Percentiles rank a stretch among this genome's conserved stretches.
Evolutionary conservation across 2,113 vertebrate genomes (phyloP).

Genomic region (Theropithecus gelada): DNA sequence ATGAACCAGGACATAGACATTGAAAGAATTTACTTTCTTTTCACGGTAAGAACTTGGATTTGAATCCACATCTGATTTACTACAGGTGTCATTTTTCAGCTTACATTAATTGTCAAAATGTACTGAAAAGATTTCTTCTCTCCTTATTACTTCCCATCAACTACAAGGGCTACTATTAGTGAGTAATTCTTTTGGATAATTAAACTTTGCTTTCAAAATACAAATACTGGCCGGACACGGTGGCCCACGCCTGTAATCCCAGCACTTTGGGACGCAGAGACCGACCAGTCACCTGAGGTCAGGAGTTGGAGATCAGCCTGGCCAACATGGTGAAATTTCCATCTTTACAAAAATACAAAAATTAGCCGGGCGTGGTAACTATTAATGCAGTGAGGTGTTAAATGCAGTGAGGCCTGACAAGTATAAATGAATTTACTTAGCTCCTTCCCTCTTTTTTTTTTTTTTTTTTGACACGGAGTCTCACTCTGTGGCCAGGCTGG

Average conservation of each 20-base stretch:
- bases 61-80: background rate
- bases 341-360: no score
- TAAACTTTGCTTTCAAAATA: background rate
- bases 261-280: no score
- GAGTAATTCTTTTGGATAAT: background rate
- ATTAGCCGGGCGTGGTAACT: no score
- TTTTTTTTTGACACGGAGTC: no score
- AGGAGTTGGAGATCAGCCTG: no score
- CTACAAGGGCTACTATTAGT: background rate
- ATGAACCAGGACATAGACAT: background rate
- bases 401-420: background rate
- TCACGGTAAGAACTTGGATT: background rate
- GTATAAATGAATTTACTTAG: conserved; percentile 31
- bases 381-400: background rate
- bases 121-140: background rate
- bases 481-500: no score
- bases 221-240: background rate
- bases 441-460: background rate
- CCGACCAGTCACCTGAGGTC: no score
- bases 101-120: background rate
- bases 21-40: background rate
- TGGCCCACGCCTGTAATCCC: no score
- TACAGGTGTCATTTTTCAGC: background rate
- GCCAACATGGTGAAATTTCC: no score
- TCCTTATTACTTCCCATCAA: background rate